These are phyloP conservation scores for Orthonevra nobilis DNA, from an alignment of 2,888 invertebrate species.

Conservation along the genomic window DNA sequence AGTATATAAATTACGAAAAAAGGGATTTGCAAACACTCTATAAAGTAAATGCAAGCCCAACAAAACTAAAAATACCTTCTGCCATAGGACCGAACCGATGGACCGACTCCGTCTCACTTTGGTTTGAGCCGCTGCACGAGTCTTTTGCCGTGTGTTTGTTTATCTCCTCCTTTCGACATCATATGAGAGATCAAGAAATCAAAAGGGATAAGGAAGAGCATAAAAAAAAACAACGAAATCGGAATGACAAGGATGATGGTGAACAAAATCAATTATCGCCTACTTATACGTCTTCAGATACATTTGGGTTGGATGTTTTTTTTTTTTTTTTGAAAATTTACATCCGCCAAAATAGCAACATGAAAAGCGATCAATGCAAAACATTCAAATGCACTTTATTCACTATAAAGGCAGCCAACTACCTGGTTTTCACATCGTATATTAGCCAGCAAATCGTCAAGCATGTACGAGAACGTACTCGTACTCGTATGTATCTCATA, in stretches of 20 bases:
- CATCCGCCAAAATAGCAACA: slow-evolving; percentile 57
- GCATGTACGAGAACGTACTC: slow-evolving; percentile 19
- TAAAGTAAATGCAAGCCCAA: slow-evolving; percentile 68
- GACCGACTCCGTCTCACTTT: slow-evolving; percentile 29
- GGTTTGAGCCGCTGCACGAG: slow-evolving; percentile 26
- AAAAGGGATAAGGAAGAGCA: slow-evolving; percentile 56
- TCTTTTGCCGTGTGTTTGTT: neutral
- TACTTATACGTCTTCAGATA: slow-evolving; percentile 63
- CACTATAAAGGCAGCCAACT: slow-evolving; percentile 64
- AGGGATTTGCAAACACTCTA: slow-evolving; percentile 71
- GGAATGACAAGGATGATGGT: slow-evolving; percentile 15
- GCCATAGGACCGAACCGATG: too few relatives aligned
- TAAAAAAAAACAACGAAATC: slow-evolving; percentile 16
- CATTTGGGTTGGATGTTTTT: too few relatives aligned
- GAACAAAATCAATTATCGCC: slow-evolving; percentile 66
- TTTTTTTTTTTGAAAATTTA: slow-evolving; percentile 21
- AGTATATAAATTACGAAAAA: slow-evolving; percentile 72
- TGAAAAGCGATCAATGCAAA: slow-evolving; percentile 61
- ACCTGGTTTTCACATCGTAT: slow-evolving; percentile 69
- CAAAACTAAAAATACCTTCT: slow-evolving; percentile 31
- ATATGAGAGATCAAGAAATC: slow-evolving; percentile 50
- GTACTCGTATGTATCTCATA: slow-evolving; percentile 32
- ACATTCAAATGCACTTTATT: slow-evolving; percentile 70
- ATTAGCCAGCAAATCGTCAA: slow-evolving; percentile 63
- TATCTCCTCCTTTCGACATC: slow-evolving; percentile 32